Evolutionary conservation across 2,797 vertebrate genomes (phyloP).

Genomic region (Bucorvus abyssinicus): DNA sequence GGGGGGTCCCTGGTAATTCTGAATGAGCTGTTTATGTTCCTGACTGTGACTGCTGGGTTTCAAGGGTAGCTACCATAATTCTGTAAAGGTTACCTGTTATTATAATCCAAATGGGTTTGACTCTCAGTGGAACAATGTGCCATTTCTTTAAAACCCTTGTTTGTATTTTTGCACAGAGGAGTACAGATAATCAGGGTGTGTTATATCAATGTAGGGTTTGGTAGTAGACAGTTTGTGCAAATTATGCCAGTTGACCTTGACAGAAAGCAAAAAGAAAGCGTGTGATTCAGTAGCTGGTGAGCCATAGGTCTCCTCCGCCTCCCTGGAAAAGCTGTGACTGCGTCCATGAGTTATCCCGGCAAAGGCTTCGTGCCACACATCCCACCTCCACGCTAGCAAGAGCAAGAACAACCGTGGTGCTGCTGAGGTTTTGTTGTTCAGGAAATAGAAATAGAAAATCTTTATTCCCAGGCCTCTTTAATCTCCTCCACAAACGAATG

Average conservation of each 20-base stretch:
- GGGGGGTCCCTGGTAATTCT: background rate
- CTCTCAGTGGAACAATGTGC: background rate
- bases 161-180: background rate
- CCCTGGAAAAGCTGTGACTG: background rate
- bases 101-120: background rate
- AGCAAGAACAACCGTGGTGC: background rate
- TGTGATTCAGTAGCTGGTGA: background rate
- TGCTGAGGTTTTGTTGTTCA: background rate
- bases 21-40: background rate
- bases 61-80: background rate
- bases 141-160: background rate
- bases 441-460: constrained; percentile 50
- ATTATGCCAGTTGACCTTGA: background rate
- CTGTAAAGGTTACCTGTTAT: background rate
- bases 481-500: background rate
- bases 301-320: background rate
- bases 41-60: accelerated
- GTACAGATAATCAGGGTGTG: background rate
- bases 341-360: background rate
- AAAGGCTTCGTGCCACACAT: background rate
- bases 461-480: constrained; percentile 18
- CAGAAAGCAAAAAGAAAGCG: background rate
- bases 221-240: background rate
- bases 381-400: background rate
- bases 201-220: accelerated